phyloP scores from a whole-genome alignment of 2,113 vertebrate species.

The Pelodiscus sinensis region DNA sequence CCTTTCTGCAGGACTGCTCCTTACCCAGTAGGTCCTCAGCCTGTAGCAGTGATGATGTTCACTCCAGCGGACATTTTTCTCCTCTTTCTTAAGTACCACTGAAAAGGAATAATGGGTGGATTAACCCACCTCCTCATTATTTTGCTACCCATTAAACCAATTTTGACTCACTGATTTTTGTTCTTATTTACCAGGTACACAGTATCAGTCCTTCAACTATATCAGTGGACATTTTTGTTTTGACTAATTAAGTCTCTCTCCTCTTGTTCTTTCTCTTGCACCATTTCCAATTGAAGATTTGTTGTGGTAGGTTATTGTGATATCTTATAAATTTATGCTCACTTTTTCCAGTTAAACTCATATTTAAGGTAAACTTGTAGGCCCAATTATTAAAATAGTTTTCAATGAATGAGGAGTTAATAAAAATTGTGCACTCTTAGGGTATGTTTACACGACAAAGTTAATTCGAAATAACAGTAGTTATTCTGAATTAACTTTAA shows the following conservation, averaged over 20 bases:
- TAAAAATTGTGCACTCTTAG: not conserved
- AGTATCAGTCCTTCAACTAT: not conserved
- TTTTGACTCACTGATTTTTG: not conserved
- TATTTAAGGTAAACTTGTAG: not conserved
- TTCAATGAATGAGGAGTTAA: not conserved
- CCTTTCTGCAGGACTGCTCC: no score
- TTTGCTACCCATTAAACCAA: not conserved
- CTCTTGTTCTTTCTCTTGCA: not conserved
- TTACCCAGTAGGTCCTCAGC: no score
- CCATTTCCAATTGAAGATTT: not conserved
- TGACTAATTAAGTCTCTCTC: not conserved
- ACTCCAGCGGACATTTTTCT: not conserved
- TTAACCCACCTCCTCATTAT: not conserved
- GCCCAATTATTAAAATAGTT: not conserved
- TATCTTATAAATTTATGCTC: not conserved
- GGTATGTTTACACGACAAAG: no score
- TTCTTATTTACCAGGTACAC: not conserved
- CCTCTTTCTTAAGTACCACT: not conserved
- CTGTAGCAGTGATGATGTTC: not conserved
- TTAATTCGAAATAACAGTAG: no score
- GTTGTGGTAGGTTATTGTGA: not conserved
- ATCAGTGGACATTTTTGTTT: not conserved
- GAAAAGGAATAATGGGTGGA: not conserved
- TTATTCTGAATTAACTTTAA: no score
- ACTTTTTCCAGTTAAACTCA: not conserved